phyloP scores from a whole-genome alignment of 2,888 invertebrate genomes.

The Gibbula magus region DNA sequence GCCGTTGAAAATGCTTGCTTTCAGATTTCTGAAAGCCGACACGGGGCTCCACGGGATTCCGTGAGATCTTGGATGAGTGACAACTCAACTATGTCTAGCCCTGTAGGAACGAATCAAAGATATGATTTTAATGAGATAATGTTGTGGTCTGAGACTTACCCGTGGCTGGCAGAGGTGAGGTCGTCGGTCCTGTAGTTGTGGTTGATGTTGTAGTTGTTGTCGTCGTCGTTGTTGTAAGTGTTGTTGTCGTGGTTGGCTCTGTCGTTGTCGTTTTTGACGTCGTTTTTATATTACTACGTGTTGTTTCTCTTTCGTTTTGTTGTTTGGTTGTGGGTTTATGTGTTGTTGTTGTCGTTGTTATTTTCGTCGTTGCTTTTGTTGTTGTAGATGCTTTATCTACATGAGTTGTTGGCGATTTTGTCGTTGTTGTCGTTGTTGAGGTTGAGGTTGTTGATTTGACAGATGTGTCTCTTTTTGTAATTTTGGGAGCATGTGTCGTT shows the following conservation, averaged over 20 bases:
- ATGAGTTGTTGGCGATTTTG: background rate
- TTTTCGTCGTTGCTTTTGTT: background rate
- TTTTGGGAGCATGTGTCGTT: too few species aligned
- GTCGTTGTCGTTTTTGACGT: slow-evolving; percentile 3
- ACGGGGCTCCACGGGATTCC: too few species aligned
- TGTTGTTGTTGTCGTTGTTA: background rate
- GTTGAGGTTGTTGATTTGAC: background rate
- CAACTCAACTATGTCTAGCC: too few species aligned
- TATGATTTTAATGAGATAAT: too few species aligned
- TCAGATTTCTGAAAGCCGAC: too few species aligned
- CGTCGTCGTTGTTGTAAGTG: slow-evolving; percentile 28
- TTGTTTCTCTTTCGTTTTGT: background rate
- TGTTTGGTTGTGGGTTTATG: background rate
- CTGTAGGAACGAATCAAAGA: too few species aligned
- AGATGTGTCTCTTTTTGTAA: background rate
- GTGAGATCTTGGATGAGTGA: too few species aligned
- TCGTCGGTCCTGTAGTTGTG: background rate
- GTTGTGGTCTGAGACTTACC: background rate
- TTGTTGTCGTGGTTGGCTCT: background rate
- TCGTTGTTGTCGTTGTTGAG: background rate
- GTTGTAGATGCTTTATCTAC: background rate
- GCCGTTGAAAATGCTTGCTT: too few species aligned
- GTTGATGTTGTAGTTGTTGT: slow-evolving; percentile 32
- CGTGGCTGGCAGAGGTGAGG: background rate
- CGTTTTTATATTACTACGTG: background rate